Evolutionary conservation across 2,888 invertebrate species (phyloP).

Genomic region (Keiferia lycopersicella): DNA sequence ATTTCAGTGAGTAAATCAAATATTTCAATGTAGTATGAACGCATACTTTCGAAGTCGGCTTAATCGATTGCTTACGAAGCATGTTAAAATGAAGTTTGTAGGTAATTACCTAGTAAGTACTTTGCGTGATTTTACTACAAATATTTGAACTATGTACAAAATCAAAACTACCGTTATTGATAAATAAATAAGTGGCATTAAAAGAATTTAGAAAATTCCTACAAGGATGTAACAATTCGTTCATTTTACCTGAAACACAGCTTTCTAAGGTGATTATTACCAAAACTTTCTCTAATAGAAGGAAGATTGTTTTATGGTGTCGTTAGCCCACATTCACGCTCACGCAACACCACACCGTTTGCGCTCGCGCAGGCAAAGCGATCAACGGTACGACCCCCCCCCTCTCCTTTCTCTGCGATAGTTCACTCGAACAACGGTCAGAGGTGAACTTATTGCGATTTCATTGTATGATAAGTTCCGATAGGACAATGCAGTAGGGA

Average conservation of each 20-base stretch:
- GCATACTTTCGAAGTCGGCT: neutral
- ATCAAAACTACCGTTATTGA: neutral
- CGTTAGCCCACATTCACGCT: constrained; percentile 25
- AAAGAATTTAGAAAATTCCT: neutral
- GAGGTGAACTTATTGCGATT: constrained; percentile 52
- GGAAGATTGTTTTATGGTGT: constrained; percentile 19
- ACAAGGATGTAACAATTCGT: neutral
- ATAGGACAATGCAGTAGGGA: constrained; percentile 27
- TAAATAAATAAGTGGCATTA: neutral
- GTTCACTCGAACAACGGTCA: constrained; percentile 63
- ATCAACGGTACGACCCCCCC: constrained; percentile 32
- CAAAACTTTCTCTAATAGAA: constrained; percentile 23
- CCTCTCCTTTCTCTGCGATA: constrained; percentile 65
- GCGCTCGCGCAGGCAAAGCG: constrained; percentile 32
- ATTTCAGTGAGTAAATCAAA: neutral
- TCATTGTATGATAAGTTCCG: constrained; percentile 28
- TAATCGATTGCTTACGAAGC: neutral
- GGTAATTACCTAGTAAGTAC: neutral
- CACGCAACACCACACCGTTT: constrained; percentile 25
- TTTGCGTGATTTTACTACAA: neutral
- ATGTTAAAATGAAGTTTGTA: neutral
- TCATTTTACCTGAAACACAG: neutral
- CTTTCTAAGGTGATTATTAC: constrained; percentile 16
- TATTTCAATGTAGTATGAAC: neutral
- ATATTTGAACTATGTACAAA: neutral